These are phyloP conservation scores for Troides oblongomaculatus DNA, from an alignment of 2,888 invertebrate species.

Conservation along the genomic window DNA sequence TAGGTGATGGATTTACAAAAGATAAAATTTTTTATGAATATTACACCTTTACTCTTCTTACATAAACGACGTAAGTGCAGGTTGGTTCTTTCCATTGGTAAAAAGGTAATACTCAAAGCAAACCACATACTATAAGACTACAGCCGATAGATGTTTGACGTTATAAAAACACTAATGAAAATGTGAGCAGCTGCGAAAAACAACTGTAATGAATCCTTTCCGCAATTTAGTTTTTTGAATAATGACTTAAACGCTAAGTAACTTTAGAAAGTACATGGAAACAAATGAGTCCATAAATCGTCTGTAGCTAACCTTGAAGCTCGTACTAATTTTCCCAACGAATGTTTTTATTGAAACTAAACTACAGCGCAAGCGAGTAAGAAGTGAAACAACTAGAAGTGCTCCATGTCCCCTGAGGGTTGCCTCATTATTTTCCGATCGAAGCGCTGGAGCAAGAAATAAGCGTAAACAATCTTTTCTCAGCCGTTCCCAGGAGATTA, in stretches of 20 bases:
- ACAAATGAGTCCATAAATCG: conserved; percentile 24
- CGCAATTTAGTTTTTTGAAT: conserved; percentile 20
- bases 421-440: conserved; percentile 47
- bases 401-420: conserved; percentile 41
- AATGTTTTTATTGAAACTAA: conserved; percentile 40
- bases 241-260: conserved; percentile 16
- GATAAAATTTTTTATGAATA: no score
- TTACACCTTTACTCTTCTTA: no score
- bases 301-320: conserved; percentile 13
- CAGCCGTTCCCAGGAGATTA: conserved; percentile 24
- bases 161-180: not conserved
- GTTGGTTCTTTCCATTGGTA: no score
- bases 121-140: not conserved
- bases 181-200: not conserved
- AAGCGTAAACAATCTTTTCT: conserved; percentile 40
- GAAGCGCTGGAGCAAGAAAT: conserved; percentile 46
- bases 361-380: conserved; percentile 33
- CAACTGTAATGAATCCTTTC: conserved; percentile 15
- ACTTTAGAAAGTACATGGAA: conserved; percentile 23
- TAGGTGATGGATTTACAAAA: no score
- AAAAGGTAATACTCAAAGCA: not conserved
- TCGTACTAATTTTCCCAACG: conserved; percentile 27
- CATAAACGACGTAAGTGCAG: no score
- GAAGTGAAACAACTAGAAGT: conserved; percentile 33
- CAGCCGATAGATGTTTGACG: not conserved